These are phyloP conservation scores for Hyperoplus lanceolatus DNA, from an alignment of 2,797 vertebrate genomes.

Conservation along the genomic window DNA sequence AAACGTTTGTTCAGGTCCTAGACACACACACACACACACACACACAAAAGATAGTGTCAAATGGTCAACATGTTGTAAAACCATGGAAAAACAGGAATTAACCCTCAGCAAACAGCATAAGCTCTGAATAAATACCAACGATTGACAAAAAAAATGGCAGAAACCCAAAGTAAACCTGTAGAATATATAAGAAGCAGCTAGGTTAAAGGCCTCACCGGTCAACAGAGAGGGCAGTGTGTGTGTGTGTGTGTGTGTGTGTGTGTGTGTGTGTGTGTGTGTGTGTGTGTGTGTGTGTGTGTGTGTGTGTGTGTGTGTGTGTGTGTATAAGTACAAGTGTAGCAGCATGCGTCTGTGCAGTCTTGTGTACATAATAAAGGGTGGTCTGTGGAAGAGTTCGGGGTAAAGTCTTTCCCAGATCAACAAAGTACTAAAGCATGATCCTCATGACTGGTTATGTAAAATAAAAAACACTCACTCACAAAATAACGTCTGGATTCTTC, in stretches of 20 bases:
- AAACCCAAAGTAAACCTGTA: conserved; percentile 56
- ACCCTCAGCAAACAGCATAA: conserved; percentile 44
- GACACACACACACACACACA: conserved; percentile 15
- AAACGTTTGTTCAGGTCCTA: conserved; percentile 97
- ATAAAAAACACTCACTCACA: conserved; percentile 39
- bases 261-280: too few species aligned
- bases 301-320: conserved; percentile 39
- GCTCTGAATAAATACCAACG: conserved; percentile 55
- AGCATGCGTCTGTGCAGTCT: conserved; percentile 11
- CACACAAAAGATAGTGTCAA: conserved; percentile 23
- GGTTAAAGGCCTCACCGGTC: conserved; percentile 30
- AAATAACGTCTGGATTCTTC: conserved; percentile 50
- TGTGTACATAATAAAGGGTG: conserved; percentile 14
- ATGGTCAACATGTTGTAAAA: conserved; percentile 34
- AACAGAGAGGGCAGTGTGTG: conserved; percentile 61
- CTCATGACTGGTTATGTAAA: conserved; percentile 72
- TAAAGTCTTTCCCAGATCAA: conserved; percentile 55
- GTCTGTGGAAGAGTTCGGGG: conserved; percentile 43
- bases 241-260: not conserved
- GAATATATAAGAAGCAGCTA: conserved; percentile 37
- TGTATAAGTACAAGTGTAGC: conserved; percentile 16
- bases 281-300: too few species aligned
- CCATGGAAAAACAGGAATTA: conserved; percentile 35
- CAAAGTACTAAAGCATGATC: conserved; percentile 61
- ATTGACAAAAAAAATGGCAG: conserved; percentile 54